Conservation (phyloP, 2,888 invertebrate species). For the Meiosimyza decipiens region DNA sequence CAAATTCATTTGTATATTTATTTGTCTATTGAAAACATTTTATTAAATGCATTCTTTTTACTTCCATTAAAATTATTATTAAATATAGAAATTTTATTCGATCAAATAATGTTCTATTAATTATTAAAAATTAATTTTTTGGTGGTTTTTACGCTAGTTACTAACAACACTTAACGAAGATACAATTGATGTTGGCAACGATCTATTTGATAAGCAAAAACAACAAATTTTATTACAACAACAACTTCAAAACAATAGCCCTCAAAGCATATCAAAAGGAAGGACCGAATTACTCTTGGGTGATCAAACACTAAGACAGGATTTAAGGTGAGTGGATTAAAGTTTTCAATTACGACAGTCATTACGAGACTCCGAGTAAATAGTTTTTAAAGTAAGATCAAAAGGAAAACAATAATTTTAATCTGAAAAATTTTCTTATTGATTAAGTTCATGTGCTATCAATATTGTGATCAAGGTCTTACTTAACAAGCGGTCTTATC, state of each 20-base stretch:
- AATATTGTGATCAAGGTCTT: no score
- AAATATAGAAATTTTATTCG: no score
- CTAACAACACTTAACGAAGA: slow-evolving; percentile 63
- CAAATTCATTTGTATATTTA: neutral
- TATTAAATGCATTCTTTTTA: slow-evolving; percentile 12
- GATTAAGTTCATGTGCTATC: no score
- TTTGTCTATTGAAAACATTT: neutral
- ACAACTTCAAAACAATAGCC: slow-evolving; percentile 43
- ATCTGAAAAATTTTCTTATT: no score
- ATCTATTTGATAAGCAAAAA: slow-evolving; percentile 45
- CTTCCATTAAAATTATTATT: neutral
- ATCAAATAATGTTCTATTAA: no score
- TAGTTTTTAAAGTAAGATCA: no score
- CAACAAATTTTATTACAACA: slow-evolving; percentile 34
- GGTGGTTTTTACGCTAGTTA: slow-evolving; percentile 54
- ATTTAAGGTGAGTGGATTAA: slow-evolving; percentile 58
- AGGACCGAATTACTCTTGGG: slow-evolving; percentile 67
- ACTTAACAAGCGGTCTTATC: no score
- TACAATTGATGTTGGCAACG: slow-evolving; percentile 54
- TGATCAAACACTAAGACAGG: slow-evolving; percentile 64
- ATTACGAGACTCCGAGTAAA: no score
- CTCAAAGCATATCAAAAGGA: slow-evolving; percentile 67
- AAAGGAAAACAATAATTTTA: no score
- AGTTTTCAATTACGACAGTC: no score
- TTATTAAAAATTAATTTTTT: slow-evolving; percentile 13